Evolutionary conservation across 2,113 vertebrate genomes (phyloP).

Genomic region (Noctilio leporinus): DNA sequence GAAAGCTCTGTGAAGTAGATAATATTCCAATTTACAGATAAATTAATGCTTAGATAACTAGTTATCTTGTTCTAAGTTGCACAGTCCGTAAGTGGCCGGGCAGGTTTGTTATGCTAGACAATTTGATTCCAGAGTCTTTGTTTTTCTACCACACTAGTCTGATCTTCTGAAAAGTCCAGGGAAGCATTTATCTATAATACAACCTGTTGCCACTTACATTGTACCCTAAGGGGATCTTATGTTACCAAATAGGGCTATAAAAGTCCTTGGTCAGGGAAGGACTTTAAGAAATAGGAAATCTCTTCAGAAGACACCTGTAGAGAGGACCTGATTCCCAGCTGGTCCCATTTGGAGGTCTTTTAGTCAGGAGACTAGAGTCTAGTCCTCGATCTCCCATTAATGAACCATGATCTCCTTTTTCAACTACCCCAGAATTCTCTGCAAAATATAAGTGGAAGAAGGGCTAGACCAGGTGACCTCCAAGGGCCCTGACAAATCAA

Average conservation of each 20-base stretch:
- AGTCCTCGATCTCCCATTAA: neutral
- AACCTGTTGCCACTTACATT: neutral
- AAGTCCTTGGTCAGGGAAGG: neutral
- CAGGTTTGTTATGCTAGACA: neutral
- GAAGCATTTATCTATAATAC: neutral
- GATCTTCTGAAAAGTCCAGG: neutral
- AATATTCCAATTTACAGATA: neutral
- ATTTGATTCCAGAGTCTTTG: neutral
- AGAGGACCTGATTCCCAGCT: neutral
- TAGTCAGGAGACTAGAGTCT: neutral
- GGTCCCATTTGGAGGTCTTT: neutral
- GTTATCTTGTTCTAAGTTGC: neutral
- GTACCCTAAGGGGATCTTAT: neutral
- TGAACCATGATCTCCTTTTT: neutral
- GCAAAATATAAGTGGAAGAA: neutral
- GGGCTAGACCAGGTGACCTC: neutral
- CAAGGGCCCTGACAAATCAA: neutral
- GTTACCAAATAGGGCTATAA: neutral
- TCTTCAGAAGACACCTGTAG: neutral
- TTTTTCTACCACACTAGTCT: neutral
- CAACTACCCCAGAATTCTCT: neutral
- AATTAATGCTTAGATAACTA: neutral
- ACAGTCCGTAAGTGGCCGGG: neutral
- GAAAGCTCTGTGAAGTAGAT: slow-evolving; percentile 2
- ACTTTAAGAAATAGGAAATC: neutral